A percentile compares a stretch with the other conserved stretches of the same genome.
Conservation (phyloP, 53 echinoderm and acorn worm genomes). For the Temnopleurus reevesii region DNA sequence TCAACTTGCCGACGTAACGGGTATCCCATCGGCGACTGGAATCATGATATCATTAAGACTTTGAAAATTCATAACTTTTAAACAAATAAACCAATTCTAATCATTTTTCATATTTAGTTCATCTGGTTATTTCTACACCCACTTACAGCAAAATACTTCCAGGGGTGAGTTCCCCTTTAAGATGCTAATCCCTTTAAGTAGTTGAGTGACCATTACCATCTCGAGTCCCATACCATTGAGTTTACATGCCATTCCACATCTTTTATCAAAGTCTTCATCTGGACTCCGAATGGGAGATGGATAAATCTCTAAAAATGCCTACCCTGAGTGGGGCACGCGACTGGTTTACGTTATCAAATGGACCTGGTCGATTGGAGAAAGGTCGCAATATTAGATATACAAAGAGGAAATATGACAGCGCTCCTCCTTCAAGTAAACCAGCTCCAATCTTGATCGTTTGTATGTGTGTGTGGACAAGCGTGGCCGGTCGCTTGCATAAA, state of each 20-base stretch:
- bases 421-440: slow-evolving; percentile 18
- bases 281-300: not conserved
- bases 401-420: slow-evolving; percentile 28
- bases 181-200: slow-evolving; percentile 19
- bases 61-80: too few relatives aligned
- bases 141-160: too few relatives aligned
- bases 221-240: not conserved
- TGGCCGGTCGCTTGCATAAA: slow-evolving; percentile 45
- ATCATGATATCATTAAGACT: too few relatives aligned
- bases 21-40: too few relatives aligned
- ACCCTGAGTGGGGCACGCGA: slow-evolving; percentile 21
- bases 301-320: slow-evolving; percentile 47
- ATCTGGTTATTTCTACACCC: too few relatives aligned
- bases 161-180: too few relatives aligned
- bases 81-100: too few relatives aligned
- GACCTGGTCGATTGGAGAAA: slow-evolving; percentile 7
- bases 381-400: not conserved
- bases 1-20: too few relatives aligned
- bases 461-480: slow-evolving; percentile 25
- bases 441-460: too few relatives aligned
- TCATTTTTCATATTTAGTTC: too few relatives aligned
- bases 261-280: slow-evolving; percentile 7
- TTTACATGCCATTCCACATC: slow-evolving; percentile 5
- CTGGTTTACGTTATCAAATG: slow-evolving; percentile 54
- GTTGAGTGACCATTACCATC: slow-evolving; percentile 25